Conservation (phyloP, 2,888 invertebrate species). For the Automeris io region DNA sequence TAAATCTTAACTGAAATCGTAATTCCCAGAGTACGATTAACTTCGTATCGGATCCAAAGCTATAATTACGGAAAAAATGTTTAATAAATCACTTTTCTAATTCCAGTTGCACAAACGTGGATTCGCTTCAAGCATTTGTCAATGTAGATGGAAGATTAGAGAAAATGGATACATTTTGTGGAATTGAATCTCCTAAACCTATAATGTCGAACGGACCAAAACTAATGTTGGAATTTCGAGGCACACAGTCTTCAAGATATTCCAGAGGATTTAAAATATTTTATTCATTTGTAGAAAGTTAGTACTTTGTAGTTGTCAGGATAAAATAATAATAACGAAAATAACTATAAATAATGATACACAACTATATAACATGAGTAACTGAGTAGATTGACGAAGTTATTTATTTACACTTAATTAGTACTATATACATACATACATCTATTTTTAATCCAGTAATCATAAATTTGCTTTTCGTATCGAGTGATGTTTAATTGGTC, state of each 20-base stretch:
- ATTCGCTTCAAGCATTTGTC: conserved; percentile 88
- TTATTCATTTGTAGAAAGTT: conserved; percentile 94
- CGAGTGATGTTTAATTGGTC: no score
- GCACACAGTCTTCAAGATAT: conserved; percentile 85
- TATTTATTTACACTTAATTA: no score
- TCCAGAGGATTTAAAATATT: conserved; percentile 92
- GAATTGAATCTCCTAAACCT: conserved; percentile 87
- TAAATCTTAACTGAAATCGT: neutral
- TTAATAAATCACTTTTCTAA: conserved; percentile 11
- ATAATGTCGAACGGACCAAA: conserved; percentile 95
- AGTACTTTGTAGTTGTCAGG: conserved; percentile 43
- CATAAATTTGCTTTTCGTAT: no score
- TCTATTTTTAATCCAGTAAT: no score
- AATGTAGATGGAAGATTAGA: conserved; percentile 90
- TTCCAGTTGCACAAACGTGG: conserved; percentile 86
- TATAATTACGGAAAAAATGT: neutral
- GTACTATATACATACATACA: no score
- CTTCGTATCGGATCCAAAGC: neutral
- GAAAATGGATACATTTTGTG: conserved; percentile 92
- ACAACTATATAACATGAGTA: no score
- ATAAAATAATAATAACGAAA: no score
- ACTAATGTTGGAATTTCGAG: conserved; percentile 90
- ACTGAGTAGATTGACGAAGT: no score
- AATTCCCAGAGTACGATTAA: neutral
- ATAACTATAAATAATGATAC: no score